Evolutionary conservation across 2,113 vertebrate species (phyloP).

Genomic region (Microcebus griseorufus): DNA sequence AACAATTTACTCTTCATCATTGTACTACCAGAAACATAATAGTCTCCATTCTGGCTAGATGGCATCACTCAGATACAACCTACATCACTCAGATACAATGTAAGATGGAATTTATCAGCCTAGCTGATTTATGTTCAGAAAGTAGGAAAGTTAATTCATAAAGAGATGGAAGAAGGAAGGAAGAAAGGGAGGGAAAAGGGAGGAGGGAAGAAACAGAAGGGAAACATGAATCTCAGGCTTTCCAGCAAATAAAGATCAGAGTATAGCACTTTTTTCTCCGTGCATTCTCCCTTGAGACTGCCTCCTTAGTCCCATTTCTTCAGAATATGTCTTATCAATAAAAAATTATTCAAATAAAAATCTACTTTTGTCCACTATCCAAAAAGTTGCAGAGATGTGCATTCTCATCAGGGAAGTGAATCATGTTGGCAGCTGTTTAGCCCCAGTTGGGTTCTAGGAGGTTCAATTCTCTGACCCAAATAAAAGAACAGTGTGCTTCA

Average conservation of each 20-base stretch:
- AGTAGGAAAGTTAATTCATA: not conserved
- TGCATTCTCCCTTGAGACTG: not conserved
- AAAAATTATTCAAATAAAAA: not conserved
- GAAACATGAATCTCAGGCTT: not conserved
- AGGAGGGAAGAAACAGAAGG: not conserved
- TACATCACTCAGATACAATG: not conserved
- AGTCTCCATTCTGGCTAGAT: not conserved
- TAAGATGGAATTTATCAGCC: not conserved
- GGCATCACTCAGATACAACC: not conserved
- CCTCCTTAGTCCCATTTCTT: not conserved
- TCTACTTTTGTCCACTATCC: not conserved
- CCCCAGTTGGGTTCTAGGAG: not conserved
- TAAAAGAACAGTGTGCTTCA: not conserved
- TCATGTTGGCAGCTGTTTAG: not conserved
- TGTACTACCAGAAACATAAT: not conserved
- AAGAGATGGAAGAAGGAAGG: not conserved
- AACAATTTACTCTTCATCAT: conserved; percentile 18
- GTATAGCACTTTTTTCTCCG: not conserved
- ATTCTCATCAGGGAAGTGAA: not conserved
- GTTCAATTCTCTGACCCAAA: not conserved
- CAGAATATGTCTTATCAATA: not conserved
- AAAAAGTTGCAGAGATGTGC: not conserved
- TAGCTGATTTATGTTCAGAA: not conserved
- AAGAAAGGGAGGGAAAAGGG: not conserved
- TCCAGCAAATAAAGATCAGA: not conserved